phyloP scores from a whole-genome alignment of 1,140 invertebrate genomes.

The Zaprionus taronus region DNA sequence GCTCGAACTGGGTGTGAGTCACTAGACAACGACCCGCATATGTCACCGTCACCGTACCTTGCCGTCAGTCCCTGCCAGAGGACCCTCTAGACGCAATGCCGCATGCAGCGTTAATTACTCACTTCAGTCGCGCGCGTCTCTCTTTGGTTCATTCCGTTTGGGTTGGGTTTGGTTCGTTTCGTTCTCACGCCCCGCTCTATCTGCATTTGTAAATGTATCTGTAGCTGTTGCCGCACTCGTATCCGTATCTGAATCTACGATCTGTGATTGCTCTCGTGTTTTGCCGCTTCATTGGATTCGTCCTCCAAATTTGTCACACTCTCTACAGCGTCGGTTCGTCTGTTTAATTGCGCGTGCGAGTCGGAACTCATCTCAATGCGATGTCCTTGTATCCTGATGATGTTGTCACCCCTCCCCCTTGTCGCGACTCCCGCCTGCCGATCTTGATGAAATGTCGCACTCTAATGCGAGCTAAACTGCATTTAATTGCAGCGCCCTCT shows the following conservation, averaged over 20 bases:
- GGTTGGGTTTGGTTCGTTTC: constrained; percentile 6
- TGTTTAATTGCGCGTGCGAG: constrained; percentile 76
- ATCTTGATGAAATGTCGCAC: constrained; percentile 79
- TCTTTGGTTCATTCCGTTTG: constrained; percentile 11
- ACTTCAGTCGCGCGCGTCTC: constrained; percentile 60
- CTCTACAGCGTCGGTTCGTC: constrained; percentile 1
- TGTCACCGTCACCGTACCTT: constrained; percentile 73
- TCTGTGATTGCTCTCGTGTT: constrained; percentile 80
- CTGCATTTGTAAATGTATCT: constrained; percentile 58
- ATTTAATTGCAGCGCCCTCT: constrained; percentile 55
- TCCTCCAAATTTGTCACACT: constrained; percentile 72
- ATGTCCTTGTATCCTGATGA: constrained; percentile 36
- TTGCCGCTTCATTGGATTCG: constrained; percentile 73
- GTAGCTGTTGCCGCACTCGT: constrained; percentile 23
- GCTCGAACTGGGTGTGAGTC: constrained; percentile 30
- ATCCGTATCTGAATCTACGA: constrained; percentile 61
- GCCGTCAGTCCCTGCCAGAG: constrained; percentile 34
- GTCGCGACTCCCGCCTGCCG: constrained; percentile 1
- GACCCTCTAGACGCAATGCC: constrained; percentile 70
- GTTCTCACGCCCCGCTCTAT: constrained; percentile 73
- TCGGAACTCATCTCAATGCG: constrained; percentile 47
- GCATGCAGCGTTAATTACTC: constrained; percentile 81
- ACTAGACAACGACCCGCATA: constrained; percentile 73
- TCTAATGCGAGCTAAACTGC: constrained; percentile 80
- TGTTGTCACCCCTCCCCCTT: constrained; percentile 35